Conservation (phyloP, 2,888 invertebrate genomes). For the Drosophila paramelanica region DNA sequence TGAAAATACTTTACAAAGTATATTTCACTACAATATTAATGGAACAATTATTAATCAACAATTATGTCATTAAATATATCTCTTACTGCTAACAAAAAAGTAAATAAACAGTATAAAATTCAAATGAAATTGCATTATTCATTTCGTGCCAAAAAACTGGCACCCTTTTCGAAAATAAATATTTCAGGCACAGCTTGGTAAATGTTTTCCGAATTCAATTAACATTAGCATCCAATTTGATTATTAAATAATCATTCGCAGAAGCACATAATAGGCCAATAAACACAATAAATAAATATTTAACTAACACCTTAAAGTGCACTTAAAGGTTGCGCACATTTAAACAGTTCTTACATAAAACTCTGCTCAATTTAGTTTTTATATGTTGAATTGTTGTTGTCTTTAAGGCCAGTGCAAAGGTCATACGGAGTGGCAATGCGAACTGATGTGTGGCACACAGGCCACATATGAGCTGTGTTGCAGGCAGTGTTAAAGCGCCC, state of each 20-base stretch:
- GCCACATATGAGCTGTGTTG: slow-evolving; percentile 19
- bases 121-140: too few species aligned
- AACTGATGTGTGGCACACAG: neutral
- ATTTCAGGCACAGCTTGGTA: neutral
- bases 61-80: too few species aligned
- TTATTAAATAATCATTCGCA: neutral
- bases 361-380: slow-evolving; percentile 9
- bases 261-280: slow-evolving; percentile 10
- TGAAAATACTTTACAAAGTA: too few species aligned
- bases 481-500: slow-evolving; percentile 46
- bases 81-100: too few species aligned
- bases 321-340: slow-evolving; percentile 11
- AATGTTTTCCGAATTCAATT: neutral
- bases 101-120: too few species aligned
- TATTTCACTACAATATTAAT: too few species aligned
- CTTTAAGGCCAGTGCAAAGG: slow-evolving; percentile 28
- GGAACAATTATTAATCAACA: too few species aligned
- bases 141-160: neutral
- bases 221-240: neutral
- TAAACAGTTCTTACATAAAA: slow-evolving; percentile 8
- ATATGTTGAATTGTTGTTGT: slow-evolving; percentile 4
- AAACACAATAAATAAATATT: slow-evolving; percentile 37
- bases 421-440: slow-evolving; percentile 2
- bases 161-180: neutral
- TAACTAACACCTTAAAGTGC: slow-evolving; percentile 44